Evolutionary conservation across 2,113 vertebrate genomes (phyloP), one percentile per base, ranked within the genome.

Genomic region (Myrmecophaga tridactyla): DNA sequence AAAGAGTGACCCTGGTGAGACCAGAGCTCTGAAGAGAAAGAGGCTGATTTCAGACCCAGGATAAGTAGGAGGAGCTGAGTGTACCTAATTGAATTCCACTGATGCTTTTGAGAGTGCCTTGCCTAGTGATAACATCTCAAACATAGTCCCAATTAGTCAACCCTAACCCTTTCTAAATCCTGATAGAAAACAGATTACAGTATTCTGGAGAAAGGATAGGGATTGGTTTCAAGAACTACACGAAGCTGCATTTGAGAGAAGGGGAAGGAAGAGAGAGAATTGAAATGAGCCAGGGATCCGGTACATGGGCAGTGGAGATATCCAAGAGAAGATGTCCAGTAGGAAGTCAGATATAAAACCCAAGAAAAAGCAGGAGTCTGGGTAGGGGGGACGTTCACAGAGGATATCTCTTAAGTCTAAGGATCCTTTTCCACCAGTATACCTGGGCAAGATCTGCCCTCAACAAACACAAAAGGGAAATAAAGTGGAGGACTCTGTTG

Each of bases 1-100:
- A 97, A 94, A 96, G 87, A 96, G 92, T 90, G 95, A 97, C 84
- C 93, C 94, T 90, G 88, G 92, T 85, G 94, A 92, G 90, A 84
- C 78, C 83, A 67, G 62, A 62, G 51, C 85, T 78, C 63, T 85
- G 81, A 27, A 14, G 12, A n/a, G 14, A 53, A 36, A 60, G 58
- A 93, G 43, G 43, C 72, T 62, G 46, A 56, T 82, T 95, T 92
- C 81, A 86, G 91, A 77, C 10, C 10, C 41, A 48, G 39, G 29
- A 14, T 48, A 39, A 48, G 41, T 13, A 46, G 70, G 13, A 86
- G 36, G n/a, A 91, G 34, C n/a, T 6, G 39, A 75, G 34, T 9
- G n/a, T 18, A 72, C 41, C 41, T 95, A 41, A 82, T 7, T 73
- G 76, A 95, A 94, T 76, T 27, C 27, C 46, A 56, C 13, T 41